A percentile compares a stretch with the other conserved stretches of the same genome.
These are phyloP conservation scores for Ictalurus punctatus DNA, from an alignment of 2,113 vertebrate genomes.

Conservation along the genomic window DNA sequence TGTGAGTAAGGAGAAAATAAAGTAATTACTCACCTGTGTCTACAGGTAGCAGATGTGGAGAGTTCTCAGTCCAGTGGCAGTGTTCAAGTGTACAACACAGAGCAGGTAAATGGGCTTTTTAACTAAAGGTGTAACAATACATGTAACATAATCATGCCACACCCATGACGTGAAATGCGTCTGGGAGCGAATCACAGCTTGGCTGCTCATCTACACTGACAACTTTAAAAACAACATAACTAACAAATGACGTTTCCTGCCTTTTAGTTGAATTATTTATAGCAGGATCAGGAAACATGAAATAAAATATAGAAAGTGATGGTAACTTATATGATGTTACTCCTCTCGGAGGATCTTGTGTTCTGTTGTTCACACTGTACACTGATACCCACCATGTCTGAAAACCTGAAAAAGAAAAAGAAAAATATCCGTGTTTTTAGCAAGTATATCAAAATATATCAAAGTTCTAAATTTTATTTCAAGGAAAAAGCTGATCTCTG, in stretches of 20 bases:
- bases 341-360: too few relatives aligned
- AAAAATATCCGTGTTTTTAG: too few relatives aligned
- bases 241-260: not conserved
- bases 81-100: not conserved
- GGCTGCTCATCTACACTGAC: not conserved
- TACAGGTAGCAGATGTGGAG: not conserved
- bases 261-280: not conserved
- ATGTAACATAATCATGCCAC: too few relatives aligned
- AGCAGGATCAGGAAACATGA: not conserved
- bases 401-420: too few relatives aligned
- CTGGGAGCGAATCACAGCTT: not conserved
- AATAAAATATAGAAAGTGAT: not conserved
- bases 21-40: not conserved
- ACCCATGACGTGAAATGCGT: not conserved
- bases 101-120: not conserved
- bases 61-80: not conserved
- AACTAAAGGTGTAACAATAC: not conserved
- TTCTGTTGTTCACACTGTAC: too few relatives aligned
- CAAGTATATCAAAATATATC: too few relatives aligned
- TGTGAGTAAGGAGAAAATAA: not conserved
- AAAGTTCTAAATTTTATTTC: too few relatives aligned
- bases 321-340: too few relatives aligned
- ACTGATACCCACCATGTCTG: too few relatives aligned
- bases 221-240: not conserved
- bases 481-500: too few relatives aligned